Evolutionary conservation across 2,888 invertebrate genomes (phyloP).

Genomic region (Leuctra nigra): DNA sequence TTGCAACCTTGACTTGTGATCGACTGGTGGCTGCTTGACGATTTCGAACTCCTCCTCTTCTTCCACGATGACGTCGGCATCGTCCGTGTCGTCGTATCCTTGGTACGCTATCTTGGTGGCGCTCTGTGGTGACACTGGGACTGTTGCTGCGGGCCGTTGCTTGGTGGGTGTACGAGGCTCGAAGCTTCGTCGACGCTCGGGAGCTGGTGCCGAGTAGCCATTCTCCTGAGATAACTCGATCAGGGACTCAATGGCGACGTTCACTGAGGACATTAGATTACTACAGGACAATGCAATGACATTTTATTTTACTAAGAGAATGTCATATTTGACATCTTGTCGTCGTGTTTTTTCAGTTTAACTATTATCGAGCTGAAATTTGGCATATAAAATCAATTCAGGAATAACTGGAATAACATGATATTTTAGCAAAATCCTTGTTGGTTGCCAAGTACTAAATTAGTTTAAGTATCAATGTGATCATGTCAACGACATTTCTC

Average conservation of each 20-base stretch:
- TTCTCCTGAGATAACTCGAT: slow-evolving; percentile 19
- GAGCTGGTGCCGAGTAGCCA: neutral
- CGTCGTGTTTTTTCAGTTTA: too few species aligned
- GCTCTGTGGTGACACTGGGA: neutral
- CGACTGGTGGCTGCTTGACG: neutral
- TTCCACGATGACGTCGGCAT: slow-evolving; percentile 26
- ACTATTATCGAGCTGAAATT: too few species aligned
- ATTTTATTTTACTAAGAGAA: neutral
- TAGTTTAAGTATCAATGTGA: too few species aligned
- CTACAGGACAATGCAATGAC: neutral
- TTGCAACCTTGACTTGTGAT: too few species aligned
- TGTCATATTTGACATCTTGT: too few species aligned
- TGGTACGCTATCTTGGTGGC: slow-evolving; percentile 20
- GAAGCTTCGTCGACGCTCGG: neutral
- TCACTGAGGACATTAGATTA: slow-evolving; percentile 19
- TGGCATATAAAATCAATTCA: too few species aligned
- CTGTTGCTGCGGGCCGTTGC: too few species aligned
- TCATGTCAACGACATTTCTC: too few species aligned
- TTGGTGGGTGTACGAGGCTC: neutral
- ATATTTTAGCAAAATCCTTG: too few species aligned
- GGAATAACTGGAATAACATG: too few species aligned
- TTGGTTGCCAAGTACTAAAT: too few species aligned
- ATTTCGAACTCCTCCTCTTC: slow-evolving; percentile 25
- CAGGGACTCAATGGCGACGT: slow-evolving; percentile 20
- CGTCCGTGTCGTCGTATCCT: slow-evolving; percentile 19